These are phyloP conservation scores for Atherix ibis DNA, from an alignment of 2,888 invertebrate genomes.

Conservation along the genomic window DNA sequence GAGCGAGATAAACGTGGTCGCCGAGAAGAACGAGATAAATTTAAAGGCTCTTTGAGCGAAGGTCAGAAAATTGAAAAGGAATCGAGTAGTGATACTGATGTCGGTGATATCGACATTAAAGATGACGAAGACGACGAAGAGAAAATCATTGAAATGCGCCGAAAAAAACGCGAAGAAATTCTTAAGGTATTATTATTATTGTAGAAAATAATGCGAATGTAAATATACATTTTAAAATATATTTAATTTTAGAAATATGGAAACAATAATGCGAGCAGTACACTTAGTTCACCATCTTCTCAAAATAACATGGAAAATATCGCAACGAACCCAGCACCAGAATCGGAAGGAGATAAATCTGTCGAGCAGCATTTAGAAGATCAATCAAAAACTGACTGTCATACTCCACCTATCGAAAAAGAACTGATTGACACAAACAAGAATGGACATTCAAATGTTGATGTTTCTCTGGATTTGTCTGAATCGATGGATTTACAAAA, in stretches of 20 bases:
- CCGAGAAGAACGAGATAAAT: constrained; percentile 38
- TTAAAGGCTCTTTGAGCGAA: constrained; percentile 61
- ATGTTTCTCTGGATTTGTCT: too few species aligned
- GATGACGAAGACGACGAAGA: constrained; percentile 87
- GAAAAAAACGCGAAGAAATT: constrained; percentile 76
- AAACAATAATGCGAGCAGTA: constrained; percentile 11
- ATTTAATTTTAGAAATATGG: constrained; percentile 18
- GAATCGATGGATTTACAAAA: too few species aligned
- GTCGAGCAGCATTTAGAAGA: too few species aligned
- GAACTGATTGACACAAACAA: too few species aligned
- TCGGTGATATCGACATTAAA: constrained; percentile 53
- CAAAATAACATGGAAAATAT: too few species aligned
- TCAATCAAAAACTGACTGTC: too few species aligned
- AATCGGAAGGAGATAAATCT: too few species aligned
- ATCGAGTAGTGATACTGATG: constrained; percentile 54
- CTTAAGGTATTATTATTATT: constrained; percentile 70
- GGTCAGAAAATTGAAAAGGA: constrained; percentile 53
- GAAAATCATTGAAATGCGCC: constrained; percentile 73
- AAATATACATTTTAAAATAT: constrained; percentile 5
- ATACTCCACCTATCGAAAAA: too few species aligned
- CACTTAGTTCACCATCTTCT: too few species aligned
- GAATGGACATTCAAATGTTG: too few species aligned
- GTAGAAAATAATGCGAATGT: too few species aligned
- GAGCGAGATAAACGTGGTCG: constrained; percentile 30
- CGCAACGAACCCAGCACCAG: too few species aligned